phyloP scores from a whole-genome alignment of 2,797 vertebrate genomes.

The Cossypha niveicapilla region DNA sequence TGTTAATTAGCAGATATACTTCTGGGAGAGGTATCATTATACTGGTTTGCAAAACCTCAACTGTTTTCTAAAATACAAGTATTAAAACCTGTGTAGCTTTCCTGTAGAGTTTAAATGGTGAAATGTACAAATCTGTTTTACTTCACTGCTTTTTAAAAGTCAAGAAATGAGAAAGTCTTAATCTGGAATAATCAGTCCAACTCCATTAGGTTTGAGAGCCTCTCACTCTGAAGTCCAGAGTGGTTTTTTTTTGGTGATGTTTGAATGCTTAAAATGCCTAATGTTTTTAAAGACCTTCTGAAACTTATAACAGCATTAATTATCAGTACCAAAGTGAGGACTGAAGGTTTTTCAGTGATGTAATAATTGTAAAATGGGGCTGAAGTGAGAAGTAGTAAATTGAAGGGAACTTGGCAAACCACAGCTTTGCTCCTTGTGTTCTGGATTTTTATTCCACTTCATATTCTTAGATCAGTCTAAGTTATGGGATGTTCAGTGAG shows the following conservation, averaged over 20 bases:
- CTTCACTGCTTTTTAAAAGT: background rate
- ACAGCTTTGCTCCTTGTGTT: background rate
- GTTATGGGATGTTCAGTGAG: background rate
- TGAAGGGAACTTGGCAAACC: background rate
- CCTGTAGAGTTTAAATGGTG: background rate
- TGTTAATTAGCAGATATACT: background rate
- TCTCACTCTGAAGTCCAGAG: background rate
- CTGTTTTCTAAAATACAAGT: background rate
- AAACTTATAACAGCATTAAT: background rate
- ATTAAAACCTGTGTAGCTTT: background rate
- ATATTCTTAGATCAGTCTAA: background rate
- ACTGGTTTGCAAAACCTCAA: background rate
- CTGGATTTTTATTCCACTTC: background rate
- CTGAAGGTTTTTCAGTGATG: background rate
- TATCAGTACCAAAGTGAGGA: background rate
- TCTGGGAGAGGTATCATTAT: background rate
- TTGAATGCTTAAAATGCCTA: background rate
- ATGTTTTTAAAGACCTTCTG: background rate
- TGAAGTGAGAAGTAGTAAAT: background rate
- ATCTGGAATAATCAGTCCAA: background rate
- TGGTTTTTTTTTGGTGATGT: background rate
- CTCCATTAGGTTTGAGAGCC: background rate
- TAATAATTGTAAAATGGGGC: background rate
- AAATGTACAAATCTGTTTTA: background rate
- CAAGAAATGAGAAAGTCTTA: background rate